These are phyloP conservation scores for Bovichtus diacanthus DNA, from an alignment of 2,797 vertebrate genomes.

Conservation along the genomic window DNA sequence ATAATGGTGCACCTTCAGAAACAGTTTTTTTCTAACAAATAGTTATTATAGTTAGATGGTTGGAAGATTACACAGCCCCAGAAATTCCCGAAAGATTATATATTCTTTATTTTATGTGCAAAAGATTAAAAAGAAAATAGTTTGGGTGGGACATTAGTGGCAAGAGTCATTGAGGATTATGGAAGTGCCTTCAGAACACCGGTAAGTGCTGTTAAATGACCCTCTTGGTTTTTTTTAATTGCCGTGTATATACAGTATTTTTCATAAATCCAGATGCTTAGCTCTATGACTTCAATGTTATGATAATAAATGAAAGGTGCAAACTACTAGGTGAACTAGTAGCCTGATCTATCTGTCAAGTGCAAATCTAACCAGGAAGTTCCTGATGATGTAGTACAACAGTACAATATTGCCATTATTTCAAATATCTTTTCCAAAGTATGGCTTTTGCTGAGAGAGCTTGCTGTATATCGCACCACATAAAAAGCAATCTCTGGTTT, in stretches of 20 bases:
- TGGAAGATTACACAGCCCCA: neutral
- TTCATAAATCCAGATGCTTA: neutral
- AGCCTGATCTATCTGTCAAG: constrained; percentile 17
- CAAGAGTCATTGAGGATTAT: neutral
- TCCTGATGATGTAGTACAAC: constrained; percentile 10
- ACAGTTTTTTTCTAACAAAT: too few species aligned
- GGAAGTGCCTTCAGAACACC: too few species aligned
- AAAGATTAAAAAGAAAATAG: too few species aligned
- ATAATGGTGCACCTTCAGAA: too few species aligned
- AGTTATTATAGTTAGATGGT: too few species aligned
- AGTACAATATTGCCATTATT: neutral
- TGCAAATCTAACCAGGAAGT: constrained; percentile 42
- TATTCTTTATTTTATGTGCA: neutral
- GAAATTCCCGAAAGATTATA: neutral
- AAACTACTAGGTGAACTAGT: neutral
- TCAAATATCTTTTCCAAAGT: neutral
- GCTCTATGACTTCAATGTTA: neutral
- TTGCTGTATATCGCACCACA: neutral
- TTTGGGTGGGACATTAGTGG: too few species aligned
- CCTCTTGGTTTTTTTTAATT: neutral
- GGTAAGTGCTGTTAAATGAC: neutral
- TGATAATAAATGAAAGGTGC: neutral
- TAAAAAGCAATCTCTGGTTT: constrained; percentile 2
- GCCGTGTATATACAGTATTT: too few species aligned
- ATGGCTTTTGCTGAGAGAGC: constrained; percentile 49